phyloP scores from a whole-genome alignment of 2,888 invertebrate genomes.

The Eristalis pertinax region DNA sequence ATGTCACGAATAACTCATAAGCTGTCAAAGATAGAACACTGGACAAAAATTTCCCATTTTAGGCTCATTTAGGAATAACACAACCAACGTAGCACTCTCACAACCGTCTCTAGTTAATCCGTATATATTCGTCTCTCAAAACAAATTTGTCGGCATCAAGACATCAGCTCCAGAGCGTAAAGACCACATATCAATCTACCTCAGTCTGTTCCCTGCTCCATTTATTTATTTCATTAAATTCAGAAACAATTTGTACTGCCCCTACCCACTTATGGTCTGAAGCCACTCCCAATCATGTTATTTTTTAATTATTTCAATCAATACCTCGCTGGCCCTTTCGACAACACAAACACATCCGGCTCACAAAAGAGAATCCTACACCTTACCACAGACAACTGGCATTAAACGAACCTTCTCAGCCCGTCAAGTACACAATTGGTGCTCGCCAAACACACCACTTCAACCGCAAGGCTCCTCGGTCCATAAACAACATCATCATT shows the following conservation, averaged over 20 bases:
- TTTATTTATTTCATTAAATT: too few species aligned
- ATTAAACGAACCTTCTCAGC: neutral
- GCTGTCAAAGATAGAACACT: too few species aligned
- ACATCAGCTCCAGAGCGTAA: too few species aligned
- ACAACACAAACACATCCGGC: neutral
- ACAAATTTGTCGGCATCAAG: too few species aligned
- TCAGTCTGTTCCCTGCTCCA: neutral
- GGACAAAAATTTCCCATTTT: too few species aligned
- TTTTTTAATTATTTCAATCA: neutral
- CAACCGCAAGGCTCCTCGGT: constrained; percentile 11
- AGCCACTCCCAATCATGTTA: neutral
- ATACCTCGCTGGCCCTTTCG: neutral
- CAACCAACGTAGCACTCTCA: too few species aligned
- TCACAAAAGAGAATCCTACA: neutral
- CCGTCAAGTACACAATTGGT: neutral
- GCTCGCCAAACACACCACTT: neutral
- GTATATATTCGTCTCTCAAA: too few species aligned
- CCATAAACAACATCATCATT: constrained; percentile 19
- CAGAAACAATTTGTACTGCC: neutral
- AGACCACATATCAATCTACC: too few species aligned
- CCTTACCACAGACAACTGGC: neutral
- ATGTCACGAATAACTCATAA: too few species aligned
- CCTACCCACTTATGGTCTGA: neutral
- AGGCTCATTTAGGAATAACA: too few species aligned
- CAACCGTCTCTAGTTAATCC: too few species aligned